phyloP scores from a whole-genome alignment of 2,113 vertebrate species.

The Labeo catla region DNA sequence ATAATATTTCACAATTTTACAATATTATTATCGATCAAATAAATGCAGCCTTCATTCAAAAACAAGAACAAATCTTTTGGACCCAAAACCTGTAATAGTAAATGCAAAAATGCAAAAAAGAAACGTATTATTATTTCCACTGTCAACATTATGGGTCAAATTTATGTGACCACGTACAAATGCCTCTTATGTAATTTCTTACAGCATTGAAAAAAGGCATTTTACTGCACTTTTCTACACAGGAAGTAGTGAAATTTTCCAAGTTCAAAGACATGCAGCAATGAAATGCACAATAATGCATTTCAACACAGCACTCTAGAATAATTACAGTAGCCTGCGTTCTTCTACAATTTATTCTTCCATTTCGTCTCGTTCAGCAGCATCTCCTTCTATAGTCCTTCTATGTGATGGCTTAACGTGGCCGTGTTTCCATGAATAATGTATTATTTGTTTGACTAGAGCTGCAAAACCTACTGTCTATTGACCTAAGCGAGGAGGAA shows the following conservation, averaged over 20 bases:
- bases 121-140: too few relatives aligned
- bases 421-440: slow-evolving; percentile 52
- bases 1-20: too few relatives aligned
- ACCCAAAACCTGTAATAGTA: too few relatives aligned
- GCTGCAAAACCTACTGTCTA: slow-evolving; percentile 23
- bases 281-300: neutral
- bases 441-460: slow-evolving; percentile 40
- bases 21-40: too few relatives aligned
- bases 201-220: neutral
- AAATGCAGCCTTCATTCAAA: too few relatives aligned
- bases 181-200: neutral
- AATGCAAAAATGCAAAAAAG: too few relatives aligned
- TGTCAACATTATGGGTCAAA: too few relatives aligned
- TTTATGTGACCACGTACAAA: neutral
- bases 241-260: neutral
- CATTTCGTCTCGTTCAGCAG: neutral
- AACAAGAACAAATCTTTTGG: too few relatives aligned
- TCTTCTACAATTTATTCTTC: slow-evolving; percentile 15
- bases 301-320: neutral
- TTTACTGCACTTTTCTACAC: neutral
- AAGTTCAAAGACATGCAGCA: neutral
- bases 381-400: neutral
- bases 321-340: neutral
- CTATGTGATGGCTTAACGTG: slow-evolving; percentile 30
- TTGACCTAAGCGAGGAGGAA: slow-evolving; percentile 30